These are phyloP conservation scores for Lingula anatina DNA, from an alignment of 2,888 invertebrate genomes.

Conservation along the genomic window DNA sequence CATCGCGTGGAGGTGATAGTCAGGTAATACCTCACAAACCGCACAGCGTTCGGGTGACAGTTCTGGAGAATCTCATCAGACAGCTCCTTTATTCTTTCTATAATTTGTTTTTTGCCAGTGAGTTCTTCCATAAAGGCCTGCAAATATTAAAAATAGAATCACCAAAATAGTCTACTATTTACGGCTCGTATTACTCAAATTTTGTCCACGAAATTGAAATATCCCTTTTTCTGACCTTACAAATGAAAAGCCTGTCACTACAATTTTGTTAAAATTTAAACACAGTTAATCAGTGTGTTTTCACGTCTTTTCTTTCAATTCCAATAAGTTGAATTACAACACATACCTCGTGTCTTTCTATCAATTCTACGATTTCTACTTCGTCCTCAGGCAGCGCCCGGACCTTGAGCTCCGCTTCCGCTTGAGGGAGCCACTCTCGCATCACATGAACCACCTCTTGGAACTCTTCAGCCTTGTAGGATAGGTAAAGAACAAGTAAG, in stretches of 20 bases:
- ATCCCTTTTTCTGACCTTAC: too few relatives aligned
- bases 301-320: background rate
- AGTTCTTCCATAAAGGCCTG: slow-evolving; percentile 50
- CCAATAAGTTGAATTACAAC: too few relatives aligned
- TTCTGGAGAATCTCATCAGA: slow-evolving; percentile 45
- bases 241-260: too few relatives aligned
- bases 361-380: slow-evolving; percentile 44
- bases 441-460: slow-evolving; percentile 46
- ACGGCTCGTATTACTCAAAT: too few relatives aligned
- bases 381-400: slow-evolving; percentile 47
- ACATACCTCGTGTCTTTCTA: slow-evolving; percentile 47
- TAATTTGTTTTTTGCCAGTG: slow-evolving; percentile 39
- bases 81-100: slow-evolving; percentile 43
- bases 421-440: slow-evolving; percentile 48
- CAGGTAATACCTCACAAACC: slow-evolving; percentile 51
- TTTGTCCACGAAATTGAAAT: too few relatives aligned
- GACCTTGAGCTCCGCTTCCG: slow-evolving; percentile 48
- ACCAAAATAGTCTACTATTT: too few relatives aligned
- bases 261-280: too few relatives aligned
- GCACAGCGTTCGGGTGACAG: slow-evolving; percentile 49
- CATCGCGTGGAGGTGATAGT: slow-evolving; percentile 51
- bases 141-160: slow-evolving; percentile 3
- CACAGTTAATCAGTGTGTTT: too few relatives aligned
- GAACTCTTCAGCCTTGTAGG: slow-evolving; percentile 48
- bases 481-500: background rate